A percentile compares a stretch with the other conserved stretches of the same genome.
Conservation (phyloP, 2,113 vertebrate genomes). For the Prinia subflava region DNA sequence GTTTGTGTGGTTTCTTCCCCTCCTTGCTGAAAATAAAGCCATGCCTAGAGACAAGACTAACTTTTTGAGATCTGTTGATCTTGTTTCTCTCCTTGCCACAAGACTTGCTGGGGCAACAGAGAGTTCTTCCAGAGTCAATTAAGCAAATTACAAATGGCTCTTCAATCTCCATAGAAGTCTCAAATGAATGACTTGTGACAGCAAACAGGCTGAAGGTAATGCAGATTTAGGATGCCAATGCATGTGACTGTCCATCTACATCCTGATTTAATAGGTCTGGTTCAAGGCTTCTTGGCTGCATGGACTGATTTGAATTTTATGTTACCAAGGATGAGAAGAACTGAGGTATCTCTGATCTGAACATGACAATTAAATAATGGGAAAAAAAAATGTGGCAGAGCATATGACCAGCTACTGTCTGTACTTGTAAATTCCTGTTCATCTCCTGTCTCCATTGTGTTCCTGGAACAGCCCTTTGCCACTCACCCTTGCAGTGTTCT, state of each 20-base stretch:
- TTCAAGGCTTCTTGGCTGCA: not conserved
- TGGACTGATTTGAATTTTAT: not conserved
- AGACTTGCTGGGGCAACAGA: not conserved
- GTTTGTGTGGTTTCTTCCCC: not conserved
- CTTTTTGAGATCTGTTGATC: not conserved
- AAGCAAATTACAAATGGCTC: not conserved
- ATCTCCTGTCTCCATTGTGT: not conserved
- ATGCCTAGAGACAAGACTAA: not conserved
- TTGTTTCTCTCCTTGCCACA: not conserved
- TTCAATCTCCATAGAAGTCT: not conserved
- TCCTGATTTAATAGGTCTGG: not conserved
- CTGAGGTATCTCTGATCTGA: not conserved
- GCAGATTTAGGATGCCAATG: not conserved
- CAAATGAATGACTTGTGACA: not conserved
- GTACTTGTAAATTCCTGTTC: not conserved
- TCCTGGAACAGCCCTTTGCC: not conserved
- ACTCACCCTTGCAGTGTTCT: not conserved
- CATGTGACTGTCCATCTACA: not conserved
- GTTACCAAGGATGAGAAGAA: not conserved
- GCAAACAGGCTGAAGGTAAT: not conserved
- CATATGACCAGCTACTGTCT: not conserved
- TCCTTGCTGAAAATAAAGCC: not conserved
- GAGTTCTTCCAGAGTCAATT: not conserved
- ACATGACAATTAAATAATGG: not conserved
- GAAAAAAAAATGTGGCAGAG: not conserved